phyloP scores from a whole-genome alignment of 2,797 vertebrate genomes.

The Scleropages formosus region DNA sequence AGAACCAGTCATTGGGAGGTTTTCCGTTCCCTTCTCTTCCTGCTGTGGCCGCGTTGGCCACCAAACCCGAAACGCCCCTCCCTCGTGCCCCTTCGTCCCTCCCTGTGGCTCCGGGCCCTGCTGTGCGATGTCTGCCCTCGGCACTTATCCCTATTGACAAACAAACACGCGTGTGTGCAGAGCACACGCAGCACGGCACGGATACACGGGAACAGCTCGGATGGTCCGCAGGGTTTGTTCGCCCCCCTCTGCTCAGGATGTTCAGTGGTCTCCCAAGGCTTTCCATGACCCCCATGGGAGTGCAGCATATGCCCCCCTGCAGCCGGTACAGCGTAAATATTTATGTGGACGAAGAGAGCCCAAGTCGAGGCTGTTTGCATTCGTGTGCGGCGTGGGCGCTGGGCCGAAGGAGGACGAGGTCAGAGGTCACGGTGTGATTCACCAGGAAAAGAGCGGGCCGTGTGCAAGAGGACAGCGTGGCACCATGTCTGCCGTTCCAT shows the following conservation, averaged over 20 bases:
- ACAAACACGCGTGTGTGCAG: background rate
- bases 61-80: background rate
- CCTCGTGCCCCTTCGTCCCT: background rate
- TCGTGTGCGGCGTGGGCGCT: constrained; percentile 8
- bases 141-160: background rate
- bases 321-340: constrained; percentile 21
- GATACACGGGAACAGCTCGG: background rate
- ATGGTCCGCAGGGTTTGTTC: background rate
- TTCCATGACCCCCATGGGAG: background rate
- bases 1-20: background rate
- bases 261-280: constrained; percentile 27
- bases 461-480: background rate
- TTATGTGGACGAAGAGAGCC: constrained; percentile 15
- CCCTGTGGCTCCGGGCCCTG: background rate
- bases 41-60: background rate
- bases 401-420: background rate
- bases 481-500: background rate
- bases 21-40: background rate
- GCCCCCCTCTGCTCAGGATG: constrained; percentile 36
- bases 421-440: background rate
- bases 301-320: background rate
- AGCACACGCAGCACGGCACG: background rate
- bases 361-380: constrained; percentile 1
- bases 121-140: too few relatives aligned
- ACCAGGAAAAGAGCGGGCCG: background rate